Base-by-base conservation (phyloP, 1,140 invertebrate genomes). In the Polypedilum vanderplanki region DNA sequence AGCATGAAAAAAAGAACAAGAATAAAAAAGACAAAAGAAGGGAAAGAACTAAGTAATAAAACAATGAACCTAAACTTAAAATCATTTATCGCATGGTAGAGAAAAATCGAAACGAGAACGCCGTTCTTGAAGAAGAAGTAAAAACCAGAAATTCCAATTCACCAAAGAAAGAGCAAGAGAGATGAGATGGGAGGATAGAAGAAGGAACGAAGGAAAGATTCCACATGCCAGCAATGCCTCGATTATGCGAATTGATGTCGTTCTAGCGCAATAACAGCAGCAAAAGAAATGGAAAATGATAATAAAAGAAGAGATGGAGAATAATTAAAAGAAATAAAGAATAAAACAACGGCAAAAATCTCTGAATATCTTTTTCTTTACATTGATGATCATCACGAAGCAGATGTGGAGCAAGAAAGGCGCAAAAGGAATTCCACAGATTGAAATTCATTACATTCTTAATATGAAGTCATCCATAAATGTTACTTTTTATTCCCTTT, bases 381-480 rank as follows among this genome's bases (percentile, higher is more conserved):
- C 24, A 33, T 33, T 33, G 24, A 33, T 57, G 46, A 57, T 57
- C 12, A 57, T 57, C 46, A 57, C 46, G 46, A 57, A 57, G 46
- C 12, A 57, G 46, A 57, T 57, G 46, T 57, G 46, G 46, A 57
- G 46, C 46, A 57, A n/a, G 46, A 57, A n/a, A 57, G 12, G 46
- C n/a, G 12, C 12, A 57, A 57, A 33, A 33, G 24, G 24, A 33
- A 33, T 33, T 33, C 24, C 24, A 33, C 24, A 33, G 24, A 33
- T 33, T 33, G 24, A 33, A 33, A 33, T 33, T 33, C 24, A 57
- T 57, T 57, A 57, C 12, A 57, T 57, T 57, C 46, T 57, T 57
- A 57, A 57, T 57, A 57, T 57, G 46, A 57, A 57, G n/a, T 57
- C 46, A 57, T 57, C 46, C 46, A 57, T 57, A 57, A 57, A 57